Evolutionary conservation across 2,113 vertebrate genomes (phyloP), one percentile per base, ranked within the genome.

Genomic region (Piprites chloris): DNA sequence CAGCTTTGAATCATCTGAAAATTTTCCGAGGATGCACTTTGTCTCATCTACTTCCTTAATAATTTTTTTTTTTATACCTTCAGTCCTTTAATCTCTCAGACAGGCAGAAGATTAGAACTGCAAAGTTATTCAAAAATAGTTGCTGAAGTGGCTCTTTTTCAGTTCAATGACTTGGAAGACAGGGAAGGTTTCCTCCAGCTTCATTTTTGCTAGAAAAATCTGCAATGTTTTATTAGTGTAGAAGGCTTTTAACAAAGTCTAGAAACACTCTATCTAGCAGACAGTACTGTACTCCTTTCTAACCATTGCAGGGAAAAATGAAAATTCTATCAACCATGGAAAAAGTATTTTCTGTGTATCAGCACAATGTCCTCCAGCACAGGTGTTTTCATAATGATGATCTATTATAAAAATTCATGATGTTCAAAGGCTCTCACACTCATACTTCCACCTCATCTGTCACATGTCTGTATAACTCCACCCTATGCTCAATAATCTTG

Each of bases 361-460:
- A 98, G 95, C 96, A 90, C 71, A 93, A 90, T 94, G 44, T 68
- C 82, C 89, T 86, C 91, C 78, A 87, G 95, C 86, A 91, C 97
- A 98, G 97, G 96, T 98, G 97, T 97, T 98, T 87, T 87, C 85
- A 69, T 97, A 96, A 97, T 95, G 95, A 97, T 97, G 97, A 98
- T 97, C 50, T 95, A 98, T 97, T 90, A 95, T 95, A 85, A 97
- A 96, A 96, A 90, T 95, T 90, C 92, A 74, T 75, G 28, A 32
- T 97, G 93, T 95, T 98, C 97, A 97, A 58, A 95, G 95, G 93
- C 95, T 97, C 96, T 98, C 97, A 96, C 62, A 93, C 49, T 95
- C 56, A 8, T 61, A 82, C 94, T 97, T 98, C 96, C 93, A 98
- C 96, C 97, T 98, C 98, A 98, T 98, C 97, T 96, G 96, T 98